Conservation (phyloP, 2,797 vertebrate genomes). For the Nyctibius grandis region DNA sequence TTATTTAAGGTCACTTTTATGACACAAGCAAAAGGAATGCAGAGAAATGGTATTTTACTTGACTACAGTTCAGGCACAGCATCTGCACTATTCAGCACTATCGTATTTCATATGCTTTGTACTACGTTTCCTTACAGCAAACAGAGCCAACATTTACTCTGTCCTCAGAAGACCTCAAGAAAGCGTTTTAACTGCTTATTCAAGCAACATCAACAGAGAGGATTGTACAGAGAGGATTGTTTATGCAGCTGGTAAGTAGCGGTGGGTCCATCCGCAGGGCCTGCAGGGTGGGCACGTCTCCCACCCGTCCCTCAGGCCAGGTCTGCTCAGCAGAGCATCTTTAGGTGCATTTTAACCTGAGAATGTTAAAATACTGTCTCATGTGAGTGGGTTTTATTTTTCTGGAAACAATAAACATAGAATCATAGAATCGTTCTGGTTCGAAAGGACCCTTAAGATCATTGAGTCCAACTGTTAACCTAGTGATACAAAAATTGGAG, state of each 20-base stretch:
- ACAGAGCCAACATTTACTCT: not conserved
- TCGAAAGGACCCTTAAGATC: no score
- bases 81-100: not conserved
- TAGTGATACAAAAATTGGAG: no score
- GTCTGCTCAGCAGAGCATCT: not conserved
- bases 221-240: not conserved
- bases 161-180: not conserved
- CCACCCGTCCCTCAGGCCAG: not conserved
- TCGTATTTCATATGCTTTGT: not conserved
- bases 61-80: not conserved
- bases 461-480: no score
- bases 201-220: not conserved
- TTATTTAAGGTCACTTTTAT: not conserved
- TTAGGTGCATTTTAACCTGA: not conserved
- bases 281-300: not conserved
- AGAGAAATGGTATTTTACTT: not conserved
- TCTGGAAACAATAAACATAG: no score
- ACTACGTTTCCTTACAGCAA: not conserved
- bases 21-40: not conserved
- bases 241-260: not conserved
- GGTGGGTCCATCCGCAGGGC: accelerated
- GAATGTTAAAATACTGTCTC: not conserved
- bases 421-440: no score
- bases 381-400: not conserved
- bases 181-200: not conserved